Evolutionary conservation across 2,888 invertebrate genomes (phyloP).

Genomic region (Limnephilus marmoratus): DNA sequence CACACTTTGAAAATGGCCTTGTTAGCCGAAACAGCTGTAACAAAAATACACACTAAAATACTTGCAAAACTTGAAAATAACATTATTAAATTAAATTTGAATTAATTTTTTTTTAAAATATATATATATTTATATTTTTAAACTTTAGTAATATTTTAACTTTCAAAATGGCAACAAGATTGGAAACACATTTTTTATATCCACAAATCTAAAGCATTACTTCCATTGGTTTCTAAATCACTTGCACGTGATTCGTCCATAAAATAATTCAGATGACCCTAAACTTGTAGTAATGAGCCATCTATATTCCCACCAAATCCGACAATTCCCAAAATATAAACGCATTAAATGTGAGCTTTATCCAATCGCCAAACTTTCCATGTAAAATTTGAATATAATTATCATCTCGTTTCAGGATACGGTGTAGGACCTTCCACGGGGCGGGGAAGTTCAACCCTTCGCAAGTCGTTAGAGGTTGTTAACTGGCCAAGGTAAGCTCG

Average conservation of each 20-base stretch:
- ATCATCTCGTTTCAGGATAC: constrained; percentile 44
- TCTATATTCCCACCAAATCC: constrained; percentile 4
- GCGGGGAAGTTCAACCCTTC: constrained; percentile 35
- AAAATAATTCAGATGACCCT: neutral
- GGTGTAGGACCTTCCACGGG: constrained; percentile 15
- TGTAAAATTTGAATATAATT: constrained; percentile 40
- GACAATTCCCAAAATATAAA: constrained; percentile 6
- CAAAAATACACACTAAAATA: too few species aligned
- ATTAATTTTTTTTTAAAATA: too few species aligned
- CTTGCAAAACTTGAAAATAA: too few species aligned
- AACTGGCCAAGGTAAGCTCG: constrained; percentile 48
- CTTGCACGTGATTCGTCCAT: neutral
- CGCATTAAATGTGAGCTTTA: constrained; percentile 35
- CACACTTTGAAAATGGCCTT: too few species aligned
- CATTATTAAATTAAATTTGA: too few species aligned
- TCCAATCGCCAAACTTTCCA: constrained; percentile 26
- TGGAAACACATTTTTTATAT: too few species aligned
- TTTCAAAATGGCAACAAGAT: too few species aligned
- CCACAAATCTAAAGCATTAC: neutral
- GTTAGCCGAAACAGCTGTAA: too few species aligned
- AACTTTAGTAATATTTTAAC: too few species aligned
- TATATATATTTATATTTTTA: too few species aligned
- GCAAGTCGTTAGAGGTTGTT: constrained; percentile 41
- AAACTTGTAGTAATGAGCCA: neutral
- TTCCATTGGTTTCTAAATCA: neutral